Percentiles rank a stretch among this genome's conserved stretches.
Evolutionary conservation across 1,140 invertebrate species (phyloP).

Genomic region (Drosophila suzukii): DNA sequence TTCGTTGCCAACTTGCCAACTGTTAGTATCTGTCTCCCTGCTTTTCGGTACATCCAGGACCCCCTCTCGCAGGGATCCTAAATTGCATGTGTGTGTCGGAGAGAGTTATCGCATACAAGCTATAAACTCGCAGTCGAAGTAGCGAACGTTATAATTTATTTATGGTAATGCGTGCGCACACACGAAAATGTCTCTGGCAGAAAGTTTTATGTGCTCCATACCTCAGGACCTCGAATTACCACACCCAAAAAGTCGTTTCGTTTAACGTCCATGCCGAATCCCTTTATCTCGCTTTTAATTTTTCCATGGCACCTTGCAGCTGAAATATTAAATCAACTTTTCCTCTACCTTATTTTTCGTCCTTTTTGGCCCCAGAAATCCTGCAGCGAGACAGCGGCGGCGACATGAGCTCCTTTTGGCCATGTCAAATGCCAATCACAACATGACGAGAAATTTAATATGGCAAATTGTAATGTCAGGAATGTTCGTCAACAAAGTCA

Average conservation of each 20-base stretch:
- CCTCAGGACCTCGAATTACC: constrained; percentile 17
- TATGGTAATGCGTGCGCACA: constrained; percentile 75
- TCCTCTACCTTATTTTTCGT: constrained; percentile 42
- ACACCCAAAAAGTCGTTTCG: constrained; percentile 68
- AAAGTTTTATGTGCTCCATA: constrained; percentile 60
- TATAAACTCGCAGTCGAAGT: constrained; percentile 76
- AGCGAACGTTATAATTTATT: constrained; percentile 82
- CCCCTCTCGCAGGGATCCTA: constrained; percentile 16
- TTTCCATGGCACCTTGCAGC: constrained; percentile 64
- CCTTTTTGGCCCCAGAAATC: constrained; percentile 10
- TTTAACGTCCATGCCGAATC: constrained; percentile 70
- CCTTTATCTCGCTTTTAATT: constrained; percentile 80
- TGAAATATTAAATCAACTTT: constrained; percentile 76
- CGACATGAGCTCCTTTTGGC: constrained; percentile 1
- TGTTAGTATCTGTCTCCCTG: constrained; percentile 73
- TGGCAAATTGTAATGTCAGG: constrained; percentile 48
- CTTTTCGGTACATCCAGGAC: constrained; percentile 41
- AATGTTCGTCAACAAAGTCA: constrained; percentile 49
- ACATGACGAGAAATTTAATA: constrained; percentile 52
- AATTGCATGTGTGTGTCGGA: constrained; percentile 32
- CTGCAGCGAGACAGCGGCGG: background rate
- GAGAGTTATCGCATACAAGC: constrained; percentile 74
- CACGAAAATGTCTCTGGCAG: constrained; percentile 36
- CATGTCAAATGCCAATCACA: constrained; percentile 53
- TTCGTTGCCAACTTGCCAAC: constrained; percentile 66